Evolutionary conservation across 1,140 invertebrate species (phyloP).

Genomic region (Drosophila sulfurigaster): DNA sequence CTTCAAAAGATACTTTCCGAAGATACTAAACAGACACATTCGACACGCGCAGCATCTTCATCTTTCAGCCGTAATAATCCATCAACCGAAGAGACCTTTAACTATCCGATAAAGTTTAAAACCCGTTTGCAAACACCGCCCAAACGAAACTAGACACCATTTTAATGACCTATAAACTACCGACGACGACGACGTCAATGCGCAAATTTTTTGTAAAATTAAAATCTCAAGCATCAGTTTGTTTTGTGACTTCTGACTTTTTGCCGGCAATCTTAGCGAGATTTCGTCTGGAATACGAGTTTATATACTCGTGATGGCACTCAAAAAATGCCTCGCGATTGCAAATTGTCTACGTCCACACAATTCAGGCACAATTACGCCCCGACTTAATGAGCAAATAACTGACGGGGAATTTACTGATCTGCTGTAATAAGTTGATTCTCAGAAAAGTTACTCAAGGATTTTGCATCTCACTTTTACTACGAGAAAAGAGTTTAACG

Average conservation of each 20-base stretch:
- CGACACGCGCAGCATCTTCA: conserved; percentile 24
- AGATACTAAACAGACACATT: not conserved
- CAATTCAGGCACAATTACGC: conserved; percentile 19
- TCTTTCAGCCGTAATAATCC: conserved; percentile 44
- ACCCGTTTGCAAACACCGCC: conserved; percentile 36
- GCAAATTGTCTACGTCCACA: conserved; percentile 36
- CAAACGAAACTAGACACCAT: conserved; percentile 58
- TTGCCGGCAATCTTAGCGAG: conserved; percentile 34
- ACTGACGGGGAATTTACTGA: not conserved
- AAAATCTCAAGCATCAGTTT: conserved; percentile 22
- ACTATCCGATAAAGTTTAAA: conserved; percentile 9
- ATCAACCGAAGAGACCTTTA: conserved; percentile 49
- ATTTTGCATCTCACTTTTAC: not conserved
- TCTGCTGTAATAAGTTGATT: not conserved
- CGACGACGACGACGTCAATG: conserved; percentile 17
- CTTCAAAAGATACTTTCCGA: conserved; percentile 17
- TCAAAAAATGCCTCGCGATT: conserved; percentile 39
- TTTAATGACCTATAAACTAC: conserved; percentile 69
- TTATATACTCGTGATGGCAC: conserved; percentile 15
- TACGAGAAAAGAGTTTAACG: too few relatives aligned
- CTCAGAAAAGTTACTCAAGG: not conserved
- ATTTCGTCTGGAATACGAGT: conserved; percentile 9
- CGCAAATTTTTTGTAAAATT: conserved; percentile 3
- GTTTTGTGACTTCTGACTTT: conserved; percentile 62
- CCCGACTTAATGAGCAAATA: not conserved